Evolutionary conservation across 2,113 vertebrate species (phyloP).

Genomic region (Callipepla squamata): DNA sequence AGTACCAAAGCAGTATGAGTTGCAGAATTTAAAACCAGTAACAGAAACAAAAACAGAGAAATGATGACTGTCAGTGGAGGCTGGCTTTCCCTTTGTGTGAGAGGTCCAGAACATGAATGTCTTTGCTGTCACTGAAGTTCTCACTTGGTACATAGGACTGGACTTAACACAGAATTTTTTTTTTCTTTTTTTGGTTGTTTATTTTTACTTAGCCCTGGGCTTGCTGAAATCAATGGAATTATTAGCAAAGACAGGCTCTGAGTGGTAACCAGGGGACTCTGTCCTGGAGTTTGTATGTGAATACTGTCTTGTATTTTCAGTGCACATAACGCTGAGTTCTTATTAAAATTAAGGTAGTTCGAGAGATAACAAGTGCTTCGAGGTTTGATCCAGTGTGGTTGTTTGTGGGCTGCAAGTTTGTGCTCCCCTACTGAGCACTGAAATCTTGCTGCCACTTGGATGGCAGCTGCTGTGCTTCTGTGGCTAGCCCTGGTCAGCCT

Average conservation of each 20-base stretch:
- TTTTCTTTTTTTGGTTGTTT: neutral
- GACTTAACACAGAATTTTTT: neutral
- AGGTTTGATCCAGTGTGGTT: neutral
- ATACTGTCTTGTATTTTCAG: neutral
- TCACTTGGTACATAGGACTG: neutral
- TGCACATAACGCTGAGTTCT: neutral
- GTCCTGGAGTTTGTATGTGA: neutral
- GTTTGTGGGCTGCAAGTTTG: neutral
- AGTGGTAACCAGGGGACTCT: neutral
- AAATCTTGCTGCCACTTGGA: neutral
- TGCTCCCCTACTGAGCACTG: neutral
- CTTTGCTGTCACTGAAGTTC: neutral
- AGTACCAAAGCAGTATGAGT: neutral
- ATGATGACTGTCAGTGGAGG: neutral
- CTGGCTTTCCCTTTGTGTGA: neutral
- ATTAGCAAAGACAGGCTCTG: neutral
- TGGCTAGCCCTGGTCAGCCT: neutral
- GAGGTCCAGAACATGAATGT: neutral
- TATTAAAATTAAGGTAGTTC: neutral
- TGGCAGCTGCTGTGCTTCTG: neutral
- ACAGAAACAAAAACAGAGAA: neutral
- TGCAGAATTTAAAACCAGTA: neutral
- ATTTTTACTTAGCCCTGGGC: neutral
- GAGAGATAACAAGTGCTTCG: neutral
- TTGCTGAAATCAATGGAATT: slow-evolving; percentile 27